phyloP scores from a whole-genome alignment of 2,113 vertebrate species.

The Geococcyx californianus region DNA sequence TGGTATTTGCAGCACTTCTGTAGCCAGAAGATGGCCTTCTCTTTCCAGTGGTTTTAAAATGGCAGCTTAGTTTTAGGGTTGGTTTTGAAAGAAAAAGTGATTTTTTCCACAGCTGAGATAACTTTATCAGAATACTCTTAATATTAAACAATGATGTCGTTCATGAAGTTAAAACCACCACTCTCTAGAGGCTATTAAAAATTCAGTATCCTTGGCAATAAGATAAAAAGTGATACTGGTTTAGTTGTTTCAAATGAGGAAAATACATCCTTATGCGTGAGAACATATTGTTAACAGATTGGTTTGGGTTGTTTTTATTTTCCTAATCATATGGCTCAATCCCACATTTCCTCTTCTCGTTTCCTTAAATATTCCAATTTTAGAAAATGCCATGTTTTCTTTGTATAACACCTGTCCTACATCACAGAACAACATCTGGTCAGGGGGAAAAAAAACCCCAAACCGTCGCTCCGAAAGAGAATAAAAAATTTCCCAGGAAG shows the following conservation, averaged over 20 bases:
- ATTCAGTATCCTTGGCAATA: slow-evolving; percentile 61
- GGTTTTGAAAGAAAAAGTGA: background rate
- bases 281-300: slow-evolving; percentile 31
- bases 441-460: background rate
- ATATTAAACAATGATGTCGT: background rate
- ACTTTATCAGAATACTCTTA: background rate
- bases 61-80: background rate
- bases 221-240: background rate
- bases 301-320: background rate
- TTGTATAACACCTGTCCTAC: background rate
- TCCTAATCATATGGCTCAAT: background rate
- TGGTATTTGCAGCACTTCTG: background rate
- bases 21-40: background rate
- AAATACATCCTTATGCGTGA: background rate
- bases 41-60: background rate
- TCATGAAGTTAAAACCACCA: background rate
- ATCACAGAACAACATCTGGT: background rate
- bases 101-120: background rate
- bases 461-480: background rate
- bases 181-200: slow-evolving; percentile 6
- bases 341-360: background rate
- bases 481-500: background rate
- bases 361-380: background rate
- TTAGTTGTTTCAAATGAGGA: background rate
- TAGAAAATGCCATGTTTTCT: background rate